Base-by-base conservation (phyloP, 2,797 vertebrate genomes). In the Potorous gilbertii region DNA sequence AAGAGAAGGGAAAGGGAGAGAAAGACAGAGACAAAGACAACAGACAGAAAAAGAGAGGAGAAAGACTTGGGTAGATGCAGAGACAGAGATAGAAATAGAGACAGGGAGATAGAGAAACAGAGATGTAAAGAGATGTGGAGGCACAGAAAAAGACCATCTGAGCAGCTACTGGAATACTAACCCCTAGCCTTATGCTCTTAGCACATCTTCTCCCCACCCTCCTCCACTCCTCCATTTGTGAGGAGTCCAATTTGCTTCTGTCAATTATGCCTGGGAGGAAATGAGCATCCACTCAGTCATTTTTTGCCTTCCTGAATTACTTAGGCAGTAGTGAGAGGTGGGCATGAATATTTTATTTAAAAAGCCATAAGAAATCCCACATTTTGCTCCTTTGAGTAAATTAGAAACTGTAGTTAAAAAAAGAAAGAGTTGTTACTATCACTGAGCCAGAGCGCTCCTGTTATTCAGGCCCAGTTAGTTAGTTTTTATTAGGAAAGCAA, bases 271-370 rank as follows among this genome's bases (percentile, higher is more conserved):
- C 93, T 96, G 92, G 90, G 96, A 96, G 93, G 91, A 97, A 96
- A 95, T 54, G 92, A 96, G 90, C 87, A 66, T 56, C 6, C 28
- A 90, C 52, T 54, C 94, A 95, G 89, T 93, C 92, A 46, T 97
- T 97, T 97, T 96, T 97, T 96, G 95, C 90, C 96, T 97, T 97
- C 96, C 96, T 97, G 95, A 98, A 95, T 96, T 95, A 40, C 94
- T 0, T n/a, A 96, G 93, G 94, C 89, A 66, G 92, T 92, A 59
- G 95, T 89, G 91, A 96, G 97, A 96, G 95, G 96, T 93, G 92
- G 92, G 96, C 94, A 98, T 98, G 97, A 98, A 98, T 98, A 98
- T 98, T 99, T 99, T 96, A 98, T 87, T 87, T 98, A 95, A 97
- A 98, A 98, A 97, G 90, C 96, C 97, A 98, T 98, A 96, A 98